Conservation (phyloP, 2,113 vertebrate species). For the Heptranchias perlo region DNA sequence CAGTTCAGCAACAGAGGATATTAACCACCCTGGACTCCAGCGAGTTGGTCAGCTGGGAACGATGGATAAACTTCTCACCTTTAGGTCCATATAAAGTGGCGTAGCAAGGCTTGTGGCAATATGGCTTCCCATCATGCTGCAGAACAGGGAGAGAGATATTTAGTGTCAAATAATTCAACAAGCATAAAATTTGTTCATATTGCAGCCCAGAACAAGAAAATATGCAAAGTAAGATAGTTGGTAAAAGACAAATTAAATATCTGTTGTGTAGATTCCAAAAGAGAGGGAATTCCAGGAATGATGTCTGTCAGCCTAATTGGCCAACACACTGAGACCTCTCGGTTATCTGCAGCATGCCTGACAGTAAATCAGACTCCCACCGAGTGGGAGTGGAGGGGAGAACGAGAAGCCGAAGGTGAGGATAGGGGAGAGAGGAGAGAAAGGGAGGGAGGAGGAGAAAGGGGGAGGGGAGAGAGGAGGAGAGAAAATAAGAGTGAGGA, state of each 20-base stretch:
- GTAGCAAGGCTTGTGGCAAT: conserved; percentile 95
- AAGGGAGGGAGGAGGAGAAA: too few species aligned
- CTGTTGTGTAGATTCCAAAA: neutral
- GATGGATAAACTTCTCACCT: conserved; percentile 62
- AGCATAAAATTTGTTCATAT: neutral
- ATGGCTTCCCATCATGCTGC: conserved; percentile 87
- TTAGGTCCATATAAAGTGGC: conserved; percentile 86
- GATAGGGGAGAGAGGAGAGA: too few species aligned
- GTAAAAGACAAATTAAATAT: neutral
- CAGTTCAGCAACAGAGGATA: neutral
- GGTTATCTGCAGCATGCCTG: neutral
- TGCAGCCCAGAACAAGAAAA: neutral
- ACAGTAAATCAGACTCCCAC: too few species aligned
- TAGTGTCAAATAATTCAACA: neutral
- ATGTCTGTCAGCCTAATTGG: neutral
- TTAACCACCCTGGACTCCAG: neutral
- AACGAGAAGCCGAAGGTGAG: too few species aligned
- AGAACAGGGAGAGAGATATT: conserved; percentile 38
- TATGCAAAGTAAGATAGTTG: neutral
- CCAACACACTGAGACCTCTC: neutral
- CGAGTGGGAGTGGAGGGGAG: too few species aligned
- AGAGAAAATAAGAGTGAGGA: too few species aligned
- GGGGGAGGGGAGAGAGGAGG: too few species aligned
- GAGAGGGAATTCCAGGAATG: neutral
- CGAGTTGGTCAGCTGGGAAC: neutral